Base-by-base conservation (phyloP, 2,113 vertebrate genomes). In the Maccullochella peelii region DNA sequence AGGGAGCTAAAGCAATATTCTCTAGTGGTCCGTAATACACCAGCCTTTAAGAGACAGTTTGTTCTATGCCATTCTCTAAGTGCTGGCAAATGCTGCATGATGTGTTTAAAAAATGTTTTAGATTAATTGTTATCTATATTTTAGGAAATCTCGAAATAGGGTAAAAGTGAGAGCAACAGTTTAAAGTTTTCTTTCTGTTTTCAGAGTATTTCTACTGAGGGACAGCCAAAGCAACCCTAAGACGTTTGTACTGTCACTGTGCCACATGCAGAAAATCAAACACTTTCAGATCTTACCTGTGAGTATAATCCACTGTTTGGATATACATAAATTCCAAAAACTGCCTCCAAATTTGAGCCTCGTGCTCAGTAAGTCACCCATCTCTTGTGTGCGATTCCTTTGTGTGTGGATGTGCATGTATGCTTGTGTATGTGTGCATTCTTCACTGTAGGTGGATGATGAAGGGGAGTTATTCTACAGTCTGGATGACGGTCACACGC, bases 211-310 rank as follows among this genome's bases (percentile, higher is more conserved):
- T 94, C 97, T 99, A 89, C 95, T 99, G 78, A 97, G 98, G 36
- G 98, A 99, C 95, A 99, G 98, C 91, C 98, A 98, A 94, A 99
- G 98, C 95, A 99, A 98, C 86, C 98, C 97, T 21, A 99, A 97
- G 96, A 97, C 97, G 5, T 99, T 99, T 85, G 98, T 99, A 44
- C 95, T 99, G 82, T 98, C 98, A 52, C 84, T 99, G 94, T 99
- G 98, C 94, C 96, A 99, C 91, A 95, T 94, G 93, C 97, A 98
- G 95, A 99, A 97, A 96, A 96, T 99, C 95, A 99, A 98, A 94
- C 98, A 99, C 95, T 98, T 99, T 95, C 98, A 99, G 92, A 99
- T 99, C 90, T 87, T 99, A 92, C 98, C 97, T 57, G 98, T 99
- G 95, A 98, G 98, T 97, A 87, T 23, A 55, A 20, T 25, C 44